phyloP scores from a whole-genome alignment of 2,797 vertebrate genomes.

The Muraenolepis orangiensis region DNA sequence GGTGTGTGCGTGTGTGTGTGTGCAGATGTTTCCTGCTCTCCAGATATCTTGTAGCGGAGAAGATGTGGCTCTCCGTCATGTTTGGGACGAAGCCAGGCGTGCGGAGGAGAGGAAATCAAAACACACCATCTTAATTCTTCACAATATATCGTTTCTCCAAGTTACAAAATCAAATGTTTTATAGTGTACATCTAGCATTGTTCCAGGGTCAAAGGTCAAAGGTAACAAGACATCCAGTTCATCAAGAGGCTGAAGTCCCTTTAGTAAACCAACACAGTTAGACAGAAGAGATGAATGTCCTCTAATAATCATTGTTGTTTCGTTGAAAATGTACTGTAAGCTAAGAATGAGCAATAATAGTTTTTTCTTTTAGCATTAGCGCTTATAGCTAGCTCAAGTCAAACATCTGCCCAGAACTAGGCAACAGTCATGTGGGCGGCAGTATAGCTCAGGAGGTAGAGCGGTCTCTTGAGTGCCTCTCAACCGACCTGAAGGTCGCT shows the following conservation, averaged over 20 bases:
- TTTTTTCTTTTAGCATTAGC: slow-evolving; percentile 13
- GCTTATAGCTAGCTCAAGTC: neutral
- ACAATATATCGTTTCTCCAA: too few relatives aligned
- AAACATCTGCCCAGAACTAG: neutral
- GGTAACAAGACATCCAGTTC: neutral
- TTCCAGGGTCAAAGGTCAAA: slow-evolving; percentile 29
- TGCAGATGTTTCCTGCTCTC: neutral
- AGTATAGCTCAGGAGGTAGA: too few relatives aligned
- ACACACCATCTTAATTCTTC: too few relatives aligned
- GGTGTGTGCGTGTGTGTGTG: neutral
- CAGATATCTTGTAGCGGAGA: neutral
- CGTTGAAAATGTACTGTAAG: neutral
- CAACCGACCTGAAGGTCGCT: too few relatives aligned
- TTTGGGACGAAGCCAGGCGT: slow-evolving; percentile 9
- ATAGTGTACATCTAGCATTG: slow-evolving; percentile 24
- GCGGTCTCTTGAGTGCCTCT: too few relatives aligned
- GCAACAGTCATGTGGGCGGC: neutral
- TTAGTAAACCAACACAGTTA: neutral
- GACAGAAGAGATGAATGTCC: neutral
- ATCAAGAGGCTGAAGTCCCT: neutral
- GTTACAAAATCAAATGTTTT: too few relatives aligned
- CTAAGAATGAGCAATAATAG: neutral
- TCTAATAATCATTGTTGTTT: neutral
- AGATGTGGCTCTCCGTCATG: slow-evolving; percentile 25
- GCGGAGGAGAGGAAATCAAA: slow-evolving; percentile 20